Base-by-base conservation (phyloP, 2,797 vertebrate genomes). In the Dendrocincla tyrannina region DNA sequence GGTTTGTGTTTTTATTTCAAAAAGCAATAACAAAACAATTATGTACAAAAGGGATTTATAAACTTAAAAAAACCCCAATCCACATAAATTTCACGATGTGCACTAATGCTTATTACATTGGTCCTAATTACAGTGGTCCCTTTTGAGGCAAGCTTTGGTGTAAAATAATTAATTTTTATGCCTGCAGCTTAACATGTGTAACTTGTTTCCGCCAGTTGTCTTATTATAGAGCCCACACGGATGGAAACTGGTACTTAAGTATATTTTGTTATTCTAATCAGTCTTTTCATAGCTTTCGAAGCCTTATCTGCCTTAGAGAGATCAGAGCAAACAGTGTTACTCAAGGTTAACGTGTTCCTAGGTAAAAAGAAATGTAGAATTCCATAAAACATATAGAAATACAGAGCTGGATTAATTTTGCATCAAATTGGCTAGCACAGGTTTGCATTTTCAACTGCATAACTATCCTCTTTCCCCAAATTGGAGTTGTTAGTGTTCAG, bases 81-180 rank as follows among this genome's bases (percentile, higher is more conserved):
- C 46, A 64, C 44, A 73, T 94, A 91, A 96, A 92, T 96, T 95
- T 91, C 69, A 86, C 19, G 33, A 89, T 78, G 19, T 88, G 60
- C 33, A 30, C n/a, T 95, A 92, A 91, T 94, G 88, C 70, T 97
- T 78, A 94, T 92, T 96, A 95, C 35, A 35, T 35, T 35, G 35
- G 35, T 93, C 79, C 74, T 96, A 97, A 97, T 97, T 97, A 97
- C 75, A 94, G 67, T 59, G 28, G 83, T 93, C 86, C 91, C 96
- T 95, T 96, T 64, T 96, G 97, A 96, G 94, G 79, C 46, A 93
- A 70, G 58, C 66, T 88, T 85, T 94, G 74, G 85, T 86, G 84
- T 83, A 88, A 90, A 91, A 95, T 97, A 97, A 97, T 93, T 96
- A 93, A 96, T 97, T 95, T 96, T 96, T 91, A 93, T 96, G 91